phyloP scores from a whole-genome alignment of 53 echinoderm and acorn worm species.

The Holothuria scabra region DNA sequence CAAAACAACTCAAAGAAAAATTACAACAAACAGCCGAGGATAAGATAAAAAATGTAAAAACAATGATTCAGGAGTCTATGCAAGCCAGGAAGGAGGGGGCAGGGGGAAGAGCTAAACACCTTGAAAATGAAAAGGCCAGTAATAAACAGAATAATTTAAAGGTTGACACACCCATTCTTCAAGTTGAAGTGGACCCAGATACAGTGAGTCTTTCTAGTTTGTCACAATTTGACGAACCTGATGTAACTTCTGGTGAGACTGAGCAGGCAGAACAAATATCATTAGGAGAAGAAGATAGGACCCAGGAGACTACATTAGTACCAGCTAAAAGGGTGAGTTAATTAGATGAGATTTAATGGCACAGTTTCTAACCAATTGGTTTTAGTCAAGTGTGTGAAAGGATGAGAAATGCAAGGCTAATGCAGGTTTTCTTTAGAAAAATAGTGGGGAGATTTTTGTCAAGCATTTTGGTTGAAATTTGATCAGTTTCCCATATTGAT shows the following conservation, averaged over 20 bases:
- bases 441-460: too few species aligned
- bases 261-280: constrained; percentile 49
- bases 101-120: constrained; percentile 1
- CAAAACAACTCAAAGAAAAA: constrained; percentile 62
- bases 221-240: constrained; percentile 69
- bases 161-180: neutral
- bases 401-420: too few species aligned
- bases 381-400: too few species aligned
- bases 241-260: constrained; percentile 13
- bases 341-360: too few species aligned
- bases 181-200: constrained; percentile 65
- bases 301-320: constrained; percentile 81
- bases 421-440: too few species aligned
- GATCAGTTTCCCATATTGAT: too few species aligned
- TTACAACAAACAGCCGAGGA: constrained; percentile 67
- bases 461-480: too few species aligned
- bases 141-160: neutral
- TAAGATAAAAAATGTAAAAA: constrained; percentile 71
- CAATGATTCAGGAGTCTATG: constrained; percentile 73
- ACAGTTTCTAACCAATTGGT: too few species aligned
- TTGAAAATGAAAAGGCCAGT: neutral
- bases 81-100: constrained; percentile 37
- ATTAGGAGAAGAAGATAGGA: constrained; percentile 57
- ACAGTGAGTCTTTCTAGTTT: constrained; percentile 86
- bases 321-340: constrained; percentile 68